Conservation (phyloP, 2,797 vertebrate species). For the Falco cherrug region DNA sequence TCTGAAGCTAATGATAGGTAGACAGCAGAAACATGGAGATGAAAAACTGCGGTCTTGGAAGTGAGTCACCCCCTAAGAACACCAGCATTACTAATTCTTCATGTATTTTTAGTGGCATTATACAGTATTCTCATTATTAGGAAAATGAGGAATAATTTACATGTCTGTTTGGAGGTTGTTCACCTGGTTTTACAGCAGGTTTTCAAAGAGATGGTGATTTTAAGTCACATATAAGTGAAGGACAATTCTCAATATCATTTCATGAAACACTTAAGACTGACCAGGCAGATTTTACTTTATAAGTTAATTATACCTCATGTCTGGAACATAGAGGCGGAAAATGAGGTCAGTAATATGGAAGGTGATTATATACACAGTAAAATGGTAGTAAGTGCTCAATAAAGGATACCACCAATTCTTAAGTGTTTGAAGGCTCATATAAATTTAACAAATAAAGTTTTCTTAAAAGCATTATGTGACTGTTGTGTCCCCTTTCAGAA, state of each 20-base stretch:
- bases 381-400: neutral
- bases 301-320: neutral
- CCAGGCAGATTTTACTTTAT: neutral
- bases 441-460: neutral
- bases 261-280: neutral
- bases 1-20: neutral
- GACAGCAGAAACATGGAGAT: neutral
- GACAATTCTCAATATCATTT: neutral
- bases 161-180: neutral
- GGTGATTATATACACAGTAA: neutral
- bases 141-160: neutral
- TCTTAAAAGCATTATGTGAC: neutral
- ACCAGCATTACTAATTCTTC: neutral
- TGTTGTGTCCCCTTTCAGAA: neutral
- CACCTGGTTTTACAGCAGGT: neutral
- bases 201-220: neutral
- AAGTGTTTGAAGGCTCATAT: neutral
- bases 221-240: neutral
- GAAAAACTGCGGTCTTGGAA: neutral
- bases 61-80: constrained; percentile 2
- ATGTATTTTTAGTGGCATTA: neutral
- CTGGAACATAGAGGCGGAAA: neutral
- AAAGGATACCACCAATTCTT: neutral
- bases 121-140: neutral
- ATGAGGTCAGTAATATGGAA: neutral